Percentiles rank a stretch among this genome's conserved stretches.
Conservation (phyloP, 2,888 invertebrate genomes). For the Diadegma fenestrale region DNA sequence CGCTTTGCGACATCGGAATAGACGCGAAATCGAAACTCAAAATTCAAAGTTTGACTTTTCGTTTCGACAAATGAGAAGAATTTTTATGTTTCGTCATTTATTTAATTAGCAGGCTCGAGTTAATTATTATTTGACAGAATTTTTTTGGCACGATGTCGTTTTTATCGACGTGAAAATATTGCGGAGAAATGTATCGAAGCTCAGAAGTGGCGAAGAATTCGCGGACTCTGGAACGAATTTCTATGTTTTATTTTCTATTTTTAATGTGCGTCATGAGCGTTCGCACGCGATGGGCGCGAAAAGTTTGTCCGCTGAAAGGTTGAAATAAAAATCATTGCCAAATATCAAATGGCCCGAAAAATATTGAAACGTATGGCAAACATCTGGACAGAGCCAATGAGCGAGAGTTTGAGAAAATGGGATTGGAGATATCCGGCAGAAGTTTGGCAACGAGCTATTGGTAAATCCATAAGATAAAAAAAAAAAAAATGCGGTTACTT, state of each 20-base stretch:
- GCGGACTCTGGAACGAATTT: background rate
- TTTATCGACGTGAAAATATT: background rate
- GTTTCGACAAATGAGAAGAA: background rate
- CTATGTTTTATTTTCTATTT: background rate
- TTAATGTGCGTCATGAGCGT: background rate
- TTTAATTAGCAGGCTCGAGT: background rate
- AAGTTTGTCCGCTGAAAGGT: background rate
- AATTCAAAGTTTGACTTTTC: background rate
- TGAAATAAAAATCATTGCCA: conserved; percentile 11
- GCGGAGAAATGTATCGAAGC: background rate
- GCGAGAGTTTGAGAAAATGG: background rate
- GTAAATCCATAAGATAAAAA: background rate
- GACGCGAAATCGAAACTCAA: background rate
- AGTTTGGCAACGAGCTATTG: conserved; percentile 9
- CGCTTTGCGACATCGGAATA: background rate
- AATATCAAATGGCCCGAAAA: background rate
- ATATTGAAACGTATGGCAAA: background rate
- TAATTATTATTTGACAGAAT: background rate
- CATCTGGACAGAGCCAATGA: background rate
- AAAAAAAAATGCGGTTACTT: background rate
- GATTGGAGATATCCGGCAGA: conserved; percentile 11
- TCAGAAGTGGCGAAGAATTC: background rate
- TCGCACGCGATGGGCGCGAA: background rate
- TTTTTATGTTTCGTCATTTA: background rate
- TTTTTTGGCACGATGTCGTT: background rate